Evolutionary conservation across 1,140 invertebrate species (phyloP).

Genomic region (Holotrichia oblita): DNA sequence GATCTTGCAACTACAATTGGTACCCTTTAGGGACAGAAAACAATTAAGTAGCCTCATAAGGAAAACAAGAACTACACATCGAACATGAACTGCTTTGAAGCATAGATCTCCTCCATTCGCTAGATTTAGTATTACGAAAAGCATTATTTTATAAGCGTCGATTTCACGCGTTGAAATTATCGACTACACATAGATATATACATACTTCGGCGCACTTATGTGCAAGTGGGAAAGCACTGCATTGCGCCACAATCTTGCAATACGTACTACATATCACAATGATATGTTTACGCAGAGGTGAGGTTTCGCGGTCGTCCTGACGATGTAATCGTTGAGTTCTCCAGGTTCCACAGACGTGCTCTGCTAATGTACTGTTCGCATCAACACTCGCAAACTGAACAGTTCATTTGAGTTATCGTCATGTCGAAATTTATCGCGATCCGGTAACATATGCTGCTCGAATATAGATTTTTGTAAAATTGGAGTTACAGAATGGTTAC

Average conservation of each 20-base stretch:
- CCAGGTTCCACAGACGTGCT: neutral
- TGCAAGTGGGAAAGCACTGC: constrained; percentile 27
- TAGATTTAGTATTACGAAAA: neutral
- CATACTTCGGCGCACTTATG: constrained; percentile 25
- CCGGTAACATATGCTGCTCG: neutral
- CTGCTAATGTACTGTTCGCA: constrained; percentile 17
- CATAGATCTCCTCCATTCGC: neutral
- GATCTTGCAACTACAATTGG: too few species aligned
- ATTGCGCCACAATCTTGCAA: constrained; percentile 26
- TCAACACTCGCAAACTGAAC: constrained; percentile 20
- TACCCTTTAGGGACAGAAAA: too few species aligned
- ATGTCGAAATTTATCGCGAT: constrained; percentile 13
- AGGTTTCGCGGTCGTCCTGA: constrained; percentile 15
- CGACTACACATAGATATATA: neutral
- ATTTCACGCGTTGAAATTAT: constrained; percentile 30
- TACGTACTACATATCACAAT: constrained; percentile 12
- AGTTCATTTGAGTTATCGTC: constrained; percentile 21
- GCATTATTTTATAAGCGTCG: constrained; percentile 29
- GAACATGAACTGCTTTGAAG: too few species aligned
- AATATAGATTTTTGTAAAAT: constrained; percentile 18
- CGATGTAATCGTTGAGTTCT: constrained; percentile 21
- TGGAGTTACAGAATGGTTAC: constrained; percentile 1
- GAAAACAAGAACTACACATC: too few species aligned
- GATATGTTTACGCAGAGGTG: constrained; percentile 36
- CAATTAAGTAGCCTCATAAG: too few species aligned